Base-by-base conservation (phyloP, 2,797 vertebrate species). In the Psittacula echo region DNA sequence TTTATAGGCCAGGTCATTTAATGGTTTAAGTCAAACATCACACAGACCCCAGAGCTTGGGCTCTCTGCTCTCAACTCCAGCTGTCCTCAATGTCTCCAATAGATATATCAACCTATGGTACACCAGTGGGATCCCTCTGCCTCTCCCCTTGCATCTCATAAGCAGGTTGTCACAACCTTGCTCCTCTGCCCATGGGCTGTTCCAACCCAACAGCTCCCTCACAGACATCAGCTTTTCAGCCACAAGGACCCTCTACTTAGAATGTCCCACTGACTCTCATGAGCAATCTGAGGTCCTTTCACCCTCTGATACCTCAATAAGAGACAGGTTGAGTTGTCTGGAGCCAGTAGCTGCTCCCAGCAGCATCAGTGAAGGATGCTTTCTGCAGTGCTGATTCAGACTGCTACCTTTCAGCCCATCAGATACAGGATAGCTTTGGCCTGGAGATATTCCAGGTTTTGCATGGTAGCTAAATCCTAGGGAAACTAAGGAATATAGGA, bases 101-200 rank as follows among this genome's bases (percentile, higher is more conserved):
- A 74, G 61, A 30, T 23, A 51, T 53, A 10, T 2, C 37, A 34
- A 1, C 8, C 0, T 0, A 5, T 14, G 16, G 14, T 23, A 23
- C 39, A n/a, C 1, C 17, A 6, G 5, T 3, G 27, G 54, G 39
- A 15, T 85, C 60, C 23, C 48, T 50, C 44, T 71, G 42, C 16
- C 41, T 29, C 9, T n/a, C 17, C 11, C 22, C 32, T 66, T n/a
- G 4, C 24, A 3, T 4, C 26, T 32, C 8, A 15, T 3, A 20
- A 70, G 23, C 48, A 56, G 37, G 15, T 19, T 67, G 30, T 21
- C 26, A 18, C 61, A 48, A 1, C 13, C n/a, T 67, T 56, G 9
- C 13, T 24, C 42, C 32, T 61, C 34, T 71, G 39, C 39, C 67
- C 51, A 3, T 1, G 48, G 18, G 32, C 60, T n/a, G 14, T 5